Conservation (phyloP, 2,113 vertebrate genomes). For the Numenius arquata region DNA sequence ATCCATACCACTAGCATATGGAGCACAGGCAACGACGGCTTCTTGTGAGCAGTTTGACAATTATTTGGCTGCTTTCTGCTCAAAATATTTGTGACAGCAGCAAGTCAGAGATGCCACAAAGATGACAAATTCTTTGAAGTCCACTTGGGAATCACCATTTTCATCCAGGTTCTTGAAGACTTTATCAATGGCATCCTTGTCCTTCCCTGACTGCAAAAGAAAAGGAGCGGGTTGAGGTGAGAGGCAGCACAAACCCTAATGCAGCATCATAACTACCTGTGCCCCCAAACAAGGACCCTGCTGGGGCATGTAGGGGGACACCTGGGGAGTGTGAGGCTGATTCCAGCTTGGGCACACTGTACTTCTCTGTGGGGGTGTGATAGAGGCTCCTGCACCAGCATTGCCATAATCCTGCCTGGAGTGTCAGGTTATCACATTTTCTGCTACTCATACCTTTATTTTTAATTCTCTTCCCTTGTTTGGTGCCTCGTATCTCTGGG, state of each 20-base stretch:
- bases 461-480: neutral
- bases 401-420: neutral
- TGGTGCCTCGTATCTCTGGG: neutral
- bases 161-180: conserved; percentile 73
- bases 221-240: neutral
- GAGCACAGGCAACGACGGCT: neutral
- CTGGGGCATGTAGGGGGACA: accelerated
- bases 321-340: accelerated
- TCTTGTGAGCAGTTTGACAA: neutral
- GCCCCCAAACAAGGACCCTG: accelerated
- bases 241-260: accelerated
- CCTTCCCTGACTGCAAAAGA: conserved; percentile 61
- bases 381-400: neutral
- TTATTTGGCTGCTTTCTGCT: neutral
- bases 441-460: neutral
- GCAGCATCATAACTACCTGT: neutral
- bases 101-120: conserved; percentile 65
- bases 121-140: conserved; percentile 78
- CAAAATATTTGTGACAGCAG: conserved; percentile 63
- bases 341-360: accelerated
- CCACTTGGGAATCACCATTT: conserved; percentile 68
- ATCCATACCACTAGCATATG: neutral
- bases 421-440: neutral
- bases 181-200: conserved; percentile 41
- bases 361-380: neutral